Base-by-base conservation (phyloP, 2,797 vertebrate species). In the Mormyrops attenuatus region DNA sequence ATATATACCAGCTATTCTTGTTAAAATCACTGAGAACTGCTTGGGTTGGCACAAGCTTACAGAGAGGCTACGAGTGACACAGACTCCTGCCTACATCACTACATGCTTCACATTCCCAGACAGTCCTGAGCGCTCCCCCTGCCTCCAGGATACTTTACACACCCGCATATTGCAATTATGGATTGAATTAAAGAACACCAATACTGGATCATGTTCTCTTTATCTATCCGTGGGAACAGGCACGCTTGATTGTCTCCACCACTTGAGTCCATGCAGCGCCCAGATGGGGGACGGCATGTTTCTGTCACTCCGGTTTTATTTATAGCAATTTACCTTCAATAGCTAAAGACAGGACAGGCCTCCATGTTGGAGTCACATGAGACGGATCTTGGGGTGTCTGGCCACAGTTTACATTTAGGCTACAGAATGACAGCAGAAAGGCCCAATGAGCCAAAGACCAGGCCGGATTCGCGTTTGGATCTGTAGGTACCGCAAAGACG, bases 151-250 rank as follows among this genome's bases (percentile, higher is more conserved):
- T 91, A 90, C 88, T 90, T 91, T 60, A 88, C 30, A 26, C 11
- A 53, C 89, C 90, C 88, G 63, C 49, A 50, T 88, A 90, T 90
- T 89, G 88, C 90, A 90, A 88, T 90, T 90, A 92, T 89, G 91
- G 90, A 91, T 92, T 91, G 91, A 92, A 90, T 90, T 57, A 91
- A 90, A 84, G 55, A 92, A 91, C 86, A 85, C 41, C 55, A 90
- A 89, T 41, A 2, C 86, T 55, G 89, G 77, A 90, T 91, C 91
- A 89, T 90, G 88, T 49, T 38, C 90, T 89, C 90, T 90, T 91
- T 85, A 90, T 91, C 89, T 92, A 77, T 63, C 90, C 66, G 73
- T 73, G 8, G 9, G 34, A 44, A 49, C 50, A 86, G 34, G 47
- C 63, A 90, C 41, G 80, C 69, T 88, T n/a, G 15, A 30, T 41